Base-by-base conservation (phyloP, 1,140 invertebrate genomes). In the Medauroidea extradentata region DNA sequence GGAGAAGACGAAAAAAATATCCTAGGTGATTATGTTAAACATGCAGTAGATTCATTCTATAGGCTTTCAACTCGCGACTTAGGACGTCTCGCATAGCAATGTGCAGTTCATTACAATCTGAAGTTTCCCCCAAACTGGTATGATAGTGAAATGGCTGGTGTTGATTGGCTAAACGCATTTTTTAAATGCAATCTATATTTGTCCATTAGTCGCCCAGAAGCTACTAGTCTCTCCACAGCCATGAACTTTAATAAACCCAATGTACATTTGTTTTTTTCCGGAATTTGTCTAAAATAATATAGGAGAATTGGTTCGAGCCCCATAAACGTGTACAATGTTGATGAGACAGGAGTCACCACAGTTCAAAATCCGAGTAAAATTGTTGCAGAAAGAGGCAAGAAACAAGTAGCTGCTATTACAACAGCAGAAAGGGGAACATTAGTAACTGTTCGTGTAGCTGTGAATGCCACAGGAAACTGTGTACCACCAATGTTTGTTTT, bases 401-500 rank as follows among this genome's bases (percentile, higher is more conserved):
- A 77, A 63, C 76, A 80, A 71, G 68, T 80, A 18, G 73, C 75
- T 16, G 21, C 57, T 29, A 60, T 76, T 3, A 77, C 73, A 2
- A 75, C 73, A n/a, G 69, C 54, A 5, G 76, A 81, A 69, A 53
- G 75, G 59, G 75, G 76, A 16, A 64, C 53, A 4, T 61, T 78
- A 14, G 77, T 78, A 0, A 80, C 79, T 43, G 42, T 78, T 24
- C 49, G 19, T 21, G 13, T 62, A 39, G 67, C 69, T 39, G 68
- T 74, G 5, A 75, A 66, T 67, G 77, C 77, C 21, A 19, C 56
- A 48, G 75, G 75, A 7, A 72, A 70, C 44, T 43, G 39, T 21
- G 60, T 79, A 13, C 75, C 74, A 39, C 76, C 75, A 11, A 65
- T 74, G 24, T 67, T 79, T 39, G 64, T 79, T 50, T 78, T 77